These are phyloP conservation scores for Trichopoda pennipes DNA, from an alignment of 2,888 invertebrate species.

Conservation along the genomic window DNA sequence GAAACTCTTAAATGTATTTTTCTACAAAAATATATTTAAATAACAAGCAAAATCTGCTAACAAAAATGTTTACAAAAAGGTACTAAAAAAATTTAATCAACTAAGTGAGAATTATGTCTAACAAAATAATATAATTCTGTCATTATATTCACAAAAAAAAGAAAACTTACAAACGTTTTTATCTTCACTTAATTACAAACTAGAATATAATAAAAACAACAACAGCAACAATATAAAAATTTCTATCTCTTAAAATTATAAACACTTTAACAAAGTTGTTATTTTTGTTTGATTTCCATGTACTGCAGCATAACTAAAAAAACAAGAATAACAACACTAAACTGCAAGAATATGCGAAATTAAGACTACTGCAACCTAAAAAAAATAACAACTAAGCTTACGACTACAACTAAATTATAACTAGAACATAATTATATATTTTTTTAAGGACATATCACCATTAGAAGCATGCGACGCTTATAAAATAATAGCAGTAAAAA, in stretches of 20 bases:
- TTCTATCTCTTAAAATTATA: constrained; percentile 30
- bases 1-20: too few species aligned
- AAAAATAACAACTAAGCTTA: constrained; percentile 45
- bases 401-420: constrained; percentile 38
- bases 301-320: constrained; percentile 35
- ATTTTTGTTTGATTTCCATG: constrained; percentile 31
- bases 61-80: neutral
- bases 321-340: constrained; percentile 40
- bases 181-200: constrained; percentile 30
- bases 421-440: constrained; percentile 54
- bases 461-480: constrained; percentile 44
- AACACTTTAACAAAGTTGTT: constrained; percentile 28
- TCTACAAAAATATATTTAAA: too few species aligned
- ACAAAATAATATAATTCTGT: constrained; percentile 32
- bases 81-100: too few species aligned
- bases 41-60: neutral
- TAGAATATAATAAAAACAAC: constrained; percentile 15
- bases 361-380: constrained; percentile 6
- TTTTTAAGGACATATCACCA: constrained; percentile 65
- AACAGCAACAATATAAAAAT: constrained; percentile 7
- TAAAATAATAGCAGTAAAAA: constrained; percentile 24
- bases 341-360: constrained; percentile 15
- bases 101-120: neutral
- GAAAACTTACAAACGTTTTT: neutral
- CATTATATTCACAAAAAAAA: neutral